phyloP scores from a whole-genome alignment of 1,140 invertebrate species.

The Tetramorium parvispinum region DNA sequence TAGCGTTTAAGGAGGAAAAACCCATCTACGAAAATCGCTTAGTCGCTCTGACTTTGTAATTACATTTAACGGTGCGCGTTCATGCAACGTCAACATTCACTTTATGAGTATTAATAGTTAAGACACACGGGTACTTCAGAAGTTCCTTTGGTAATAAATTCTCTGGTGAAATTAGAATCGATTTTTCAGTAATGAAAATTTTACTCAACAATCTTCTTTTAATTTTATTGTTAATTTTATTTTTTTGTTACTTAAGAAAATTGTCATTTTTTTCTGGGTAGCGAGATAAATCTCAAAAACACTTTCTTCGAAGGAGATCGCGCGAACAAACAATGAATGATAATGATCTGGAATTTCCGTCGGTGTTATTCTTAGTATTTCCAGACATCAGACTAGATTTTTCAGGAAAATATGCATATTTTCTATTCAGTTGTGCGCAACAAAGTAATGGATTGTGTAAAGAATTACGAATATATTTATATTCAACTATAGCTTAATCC shows the following conservation, averaged over 20 bases:
- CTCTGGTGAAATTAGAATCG: background rate
- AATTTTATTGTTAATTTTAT: constrained; percentile 4
- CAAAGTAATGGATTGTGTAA: background rate
- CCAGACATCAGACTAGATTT: background rate
- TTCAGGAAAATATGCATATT: constrained; percentile 27
- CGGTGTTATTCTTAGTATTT: background rate
- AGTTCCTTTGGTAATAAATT: constrained; percentile 19
- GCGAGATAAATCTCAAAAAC: background rate
- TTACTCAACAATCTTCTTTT: background rate
- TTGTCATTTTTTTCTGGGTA: background rate
- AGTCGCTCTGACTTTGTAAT: constrained; percentile 13
- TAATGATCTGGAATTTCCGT: constrained; percentile 34
- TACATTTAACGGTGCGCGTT: constrained; percentile 34
- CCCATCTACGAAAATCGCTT: constrained; percentile 24
- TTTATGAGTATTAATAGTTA: constrained; percentile 24
- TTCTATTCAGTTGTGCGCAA: background rate
- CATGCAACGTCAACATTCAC: constrained; percentile 38
- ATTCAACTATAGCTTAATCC: background rate
- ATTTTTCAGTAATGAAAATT: constrained; percentile 3
- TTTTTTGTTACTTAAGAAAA: background rate
- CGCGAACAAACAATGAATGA: background rate
- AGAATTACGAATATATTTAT: background rate
- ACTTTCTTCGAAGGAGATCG: background rate
- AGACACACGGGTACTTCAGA: constrained; percentile 9
- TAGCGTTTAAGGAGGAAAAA: background rate